Conservation (phyloP, 2,888 invertebrate genomes). For the Tetanocera ferruginea region DNA sequence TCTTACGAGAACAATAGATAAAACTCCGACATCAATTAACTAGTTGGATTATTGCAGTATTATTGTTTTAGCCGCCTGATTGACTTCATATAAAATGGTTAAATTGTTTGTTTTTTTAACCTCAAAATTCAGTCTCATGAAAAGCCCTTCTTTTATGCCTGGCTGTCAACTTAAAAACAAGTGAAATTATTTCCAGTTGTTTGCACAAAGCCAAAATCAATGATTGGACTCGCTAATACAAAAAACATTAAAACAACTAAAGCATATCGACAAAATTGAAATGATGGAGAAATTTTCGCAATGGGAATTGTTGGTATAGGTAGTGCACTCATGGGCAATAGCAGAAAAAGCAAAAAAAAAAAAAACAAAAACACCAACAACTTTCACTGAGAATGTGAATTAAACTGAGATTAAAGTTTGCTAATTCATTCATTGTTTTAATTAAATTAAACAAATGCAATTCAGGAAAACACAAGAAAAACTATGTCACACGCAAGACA, state of each 20-base stretch:
- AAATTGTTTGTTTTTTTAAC: too few species aligned
- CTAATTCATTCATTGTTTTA: slow-evolving; percentile 44
- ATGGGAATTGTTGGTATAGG: not conserved
- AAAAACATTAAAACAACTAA: not conserved
- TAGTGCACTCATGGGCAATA: not conserved
- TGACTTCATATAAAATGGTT: too few species aligned
- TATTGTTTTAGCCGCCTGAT: too few species aligned
- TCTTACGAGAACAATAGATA: too few species aligned
- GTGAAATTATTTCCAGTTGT: too few species aligned
- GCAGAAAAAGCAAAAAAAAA: not conserved
- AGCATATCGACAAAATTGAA: slow-evolving; percentile 5
- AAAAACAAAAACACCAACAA: not conserved
- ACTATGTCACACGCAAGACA: slow-evolving; percentile 53
- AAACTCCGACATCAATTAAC: too few species aligned
- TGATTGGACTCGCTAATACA: not conserved
- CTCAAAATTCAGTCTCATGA: too few species aligned
- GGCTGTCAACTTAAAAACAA: too few species aligned
- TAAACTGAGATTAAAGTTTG: slow-evolving; percentile 32
- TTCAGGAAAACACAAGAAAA: slow-evolving; percentile 43
- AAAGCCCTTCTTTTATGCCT: too few species aligned
- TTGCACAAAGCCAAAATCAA: too few species aligned
- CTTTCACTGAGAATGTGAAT: slow-evolving; percentile 39
- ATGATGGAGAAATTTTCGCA: not conserved
- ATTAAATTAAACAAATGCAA: slow-evolving; percentile 48
- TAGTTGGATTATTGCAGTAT: too few species aligned